A percentile compares a stretch with the other conserved stretches of the same genome.
These are phyloP conservation scores for Baronia brevicornis DNA, from an alignment of 2,888 invertebrate genomes.

Conservation along the genomic window DNA sequence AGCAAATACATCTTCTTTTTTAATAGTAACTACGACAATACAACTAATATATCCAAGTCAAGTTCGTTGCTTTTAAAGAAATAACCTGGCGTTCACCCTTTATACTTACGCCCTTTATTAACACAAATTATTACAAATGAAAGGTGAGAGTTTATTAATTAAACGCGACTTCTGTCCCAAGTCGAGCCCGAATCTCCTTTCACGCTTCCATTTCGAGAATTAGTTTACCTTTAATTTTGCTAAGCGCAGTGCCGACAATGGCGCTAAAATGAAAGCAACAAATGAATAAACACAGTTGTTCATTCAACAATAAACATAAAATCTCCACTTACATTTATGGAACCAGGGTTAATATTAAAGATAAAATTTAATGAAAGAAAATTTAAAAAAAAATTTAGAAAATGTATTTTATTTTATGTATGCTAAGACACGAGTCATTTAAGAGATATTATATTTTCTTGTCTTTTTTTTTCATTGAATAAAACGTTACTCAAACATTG, in stretches of 20 bases:
- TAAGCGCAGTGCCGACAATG: conserved; percentile 41
- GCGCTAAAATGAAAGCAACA: conserved; percentile 32
- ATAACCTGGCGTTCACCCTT: not conserved
- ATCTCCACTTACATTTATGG: conserved; percentile 34
- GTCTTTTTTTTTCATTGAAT: too few relatives aligned
- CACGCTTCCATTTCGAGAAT: conserved; percentile 50
- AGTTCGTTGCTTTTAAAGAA: too few relatives aligned
- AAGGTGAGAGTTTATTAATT: conserved; percentile 29
- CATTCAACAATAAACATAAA: conserved; percentile 39
- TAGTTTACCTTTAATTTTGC: conserved; percentile 68
- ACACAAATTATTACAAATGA: conserved; percentile 17
- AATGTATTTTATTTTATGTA: not conserved
- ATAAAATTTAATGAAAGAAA: conserved; percentile 20
- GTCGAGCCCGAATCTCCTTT: conserved; percentile 15
- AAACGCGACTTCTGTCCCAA: conserved; percentile 23
- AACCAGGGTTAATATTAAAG: conserved; percentile 20
- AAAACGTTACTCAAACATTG: too few relatives aligned
- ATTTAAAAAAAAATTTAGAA: conserved; percentile 17
- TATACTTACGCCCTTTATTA: not conserved
- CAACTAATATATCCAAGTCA: too few relatives aligned
- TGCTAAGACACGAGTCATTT: too few relatives aligned
- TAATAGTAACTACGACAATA: too few relatives aligned
- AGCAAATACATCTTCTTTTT: too few relatives aligned
- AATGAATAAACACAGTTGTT: conserved; percentile 17
- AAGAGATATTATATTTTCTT: too few relatives aligned